phyloP scores from a whole-genome alignment of 2,888 invertebrate species.

The Aspidiotus destructor region DNA sequence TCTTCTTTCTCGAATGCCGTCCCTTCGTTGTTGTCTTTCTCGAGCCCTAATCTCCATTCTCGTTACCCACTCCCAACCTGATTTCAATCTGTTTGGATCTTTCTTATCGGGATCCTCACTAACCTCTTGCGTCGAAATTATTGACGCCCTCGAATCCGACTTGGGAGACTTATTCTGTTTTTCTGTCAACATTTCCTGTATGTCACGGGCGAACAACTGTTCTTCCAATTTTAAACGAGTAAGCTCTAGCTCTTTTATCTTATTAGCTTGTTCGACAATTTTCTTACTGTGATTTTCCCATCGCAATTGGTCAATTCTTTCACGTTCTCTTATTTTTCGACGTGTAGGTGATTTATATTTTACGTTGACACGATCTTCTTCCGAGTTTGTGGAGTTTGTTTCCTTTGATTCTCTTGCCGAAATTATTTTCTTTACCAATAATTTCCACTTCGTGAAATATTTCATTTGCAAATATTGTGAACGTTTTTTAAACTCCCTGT shows the following conservation, averaged over 20 bases:
- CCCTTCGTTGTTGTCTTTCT: slow-evolving; percentile 25
- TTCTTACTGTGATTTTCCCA: slow-evolving; percentile 20
- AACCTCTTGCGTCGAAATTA: slow-evolving; percentile 5
- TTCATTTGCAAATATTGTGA: too few relatives aligned
- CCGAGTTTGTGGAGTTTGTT: too few relatives aligned
- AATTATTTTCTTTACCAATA: too few relatives aligned
- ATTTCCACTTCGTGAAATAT: too few relatives aligned
- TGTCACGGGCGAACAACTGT: slow-evolving; percentile 14
- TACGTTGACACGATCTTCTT: too few relatives aligned
- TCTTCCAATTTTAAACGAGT: slow-evolving; percentile 20
- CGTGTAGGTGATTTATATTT: too few relatives aligned
- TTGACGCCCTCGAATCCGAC: slow-evolving; percentile 3
- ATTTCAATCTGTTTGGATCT: slow-evolving; percentile 14
- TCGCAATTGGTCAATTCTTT: slow-evolving; percentile 1
- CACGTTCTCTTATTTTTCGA: too few relatives aligned
- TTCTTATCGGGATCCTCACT: background rate
- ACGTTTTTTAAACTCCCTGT: too few relatives aligned
- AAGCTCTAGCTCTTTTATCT: slow-evolving; percentile 23
- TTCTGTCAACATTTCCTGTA: slow-evolving; percentile 3
- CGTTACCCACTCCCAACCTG: slow-evolving; percentile 23
- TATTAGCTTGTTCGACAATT: slow-evolving; percentile 20
- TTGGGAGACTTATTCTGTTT: slow-evolving; percentile 7
- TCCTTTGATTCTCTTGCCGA: too few relatives aligned
- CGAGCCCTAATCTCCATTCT: slow-evolving; percentile 26
- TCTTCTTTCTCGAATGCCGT: slow-evolving; percentile 18